These are phyloP conservation scores for Embiotoca jacksoni DNA, from an alignment of 2,113 vertebrate species.

Conservation along the genomic window DNA sequence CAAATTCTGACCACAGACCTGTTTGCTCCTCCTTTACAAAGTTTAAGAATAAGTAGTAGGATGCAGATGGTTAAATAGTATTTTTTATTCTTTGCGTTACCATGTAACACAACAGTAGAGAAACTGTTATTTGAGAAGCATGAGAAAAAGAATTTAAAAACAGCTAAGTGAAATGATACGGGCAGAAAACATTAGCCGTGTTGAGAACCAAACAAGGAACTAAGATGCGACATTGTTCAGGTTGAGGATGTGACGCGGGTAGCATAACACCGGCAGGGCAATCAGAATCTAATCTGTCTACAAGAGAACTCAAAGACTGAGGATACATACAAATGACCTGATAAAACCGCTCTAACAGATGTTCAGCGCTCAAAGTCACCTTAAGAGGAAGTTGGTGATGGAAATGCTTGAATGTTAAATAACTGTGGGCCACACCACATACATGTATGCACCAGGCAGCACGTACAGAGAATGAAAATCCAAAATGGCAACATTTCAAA, in stretches of 20 bases:
- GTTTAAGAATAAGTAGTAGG: neutral
- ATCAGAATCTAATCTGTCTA: slow-evolving; percentile 60
- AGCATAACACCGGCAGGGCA: slow-evolving; percentile 14
- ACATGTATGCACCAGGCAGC: neutral
- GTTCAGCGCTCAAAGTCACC: slow-evolving; percentile 49
- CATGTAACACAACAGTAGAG: neutral
- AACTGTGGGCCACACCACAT: neutral
- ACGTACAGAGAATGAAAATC: neutral
- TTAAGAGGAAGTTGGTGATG: slow-evolving; percentile 7
- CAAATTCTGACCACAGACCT: slow-evolving; percentile 8
- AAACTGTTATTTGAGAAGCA: slow-evolving; percentile 48
- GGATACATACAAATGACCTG: slow-evolving; percentile 54
- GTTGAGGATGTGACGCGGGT: neutral
- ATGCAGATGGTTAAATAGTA: neutral
- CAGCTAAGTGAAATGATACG: slow-evolving; percentile 22
- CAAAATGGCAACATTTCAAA: too few species aligned
- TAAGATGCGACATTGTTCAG: slow-evolving; percentile 41
- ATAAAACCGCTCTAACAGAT: slow-evolving; percentile 38
- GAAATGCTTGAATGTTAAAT: slow-evolving; percentile 37
- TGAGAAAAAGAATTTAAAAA: slow-evolving; percentile 51
- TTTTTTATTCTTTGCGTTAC: neutral
- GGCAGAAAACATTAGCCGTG: neutral
- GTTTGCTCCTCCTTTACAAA: slow-evolving; percentile 11
- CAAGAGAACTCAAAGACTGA: slow-evolving; percentile 22
- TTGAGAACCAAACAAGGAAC: slow-evolving; percentile 52